Base-by-base conservation (phyloP, 2,888 invertebrate genomes). In the Lasiommata megera region DNA sequence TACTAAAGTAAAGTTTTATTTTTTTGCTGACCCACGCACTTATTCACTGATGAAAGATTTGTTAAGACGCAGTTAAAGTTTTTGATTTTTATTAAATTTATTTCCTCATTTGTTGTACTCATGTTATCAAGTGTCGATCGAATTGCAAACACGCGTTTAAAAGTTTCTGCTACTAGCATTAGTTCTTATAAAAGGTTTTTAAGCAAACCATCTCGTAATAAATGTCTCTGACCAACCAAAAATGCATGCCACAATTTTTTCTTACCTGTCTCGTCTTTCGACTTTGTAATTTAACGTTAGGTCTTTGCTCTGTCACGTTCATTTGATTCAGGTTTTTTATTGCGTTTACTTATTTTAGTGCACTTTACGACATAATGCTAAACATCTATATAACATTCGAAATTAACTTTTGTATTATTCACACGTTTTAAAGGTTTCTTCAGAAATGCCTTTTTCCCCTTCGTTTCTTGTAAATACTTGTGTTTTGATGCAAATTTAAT, bases 81-180 rank as follows among this genome's bases (percentile, higher is more conserved):
- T 59, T 60, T 48, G 55, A 63, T 63, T 54, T n/a, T 60, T 60
- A 61, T 62, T 61, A 51, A 61, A 61, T 64, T 66, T 61, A 59
- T 65, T 53, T 56, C 43, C 48, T 41, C 51, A 56, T 62, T 58
- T 63, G 58, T 61, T 56, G 53, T 53, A 46, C 28, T 53, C 54
- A 58, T 58, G 50, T 50, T 58, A 50, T 58, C 57, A 48, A 53
- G 46, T 62, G 36, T 56, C 60, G 60, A 64, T 62, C 56, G 62
- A 62, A 64, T 64, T 37, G 56, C 50, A 58, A 58, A 62, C 51
- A 58, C 47, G n/a, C 17, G 41, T 41, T 52, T 41, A 29, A 16
- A 16, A 38, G 48, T 48, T 37, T 36, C 16, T 5, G 7, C 28
- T n/a, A 34, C 18, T 11, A 17, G 11, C 8, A n/a, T 43, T 23